phyloP scores from a whole-genome alignment of 2,797 vertebrate genomes.

The Gadopsis bispinosus region DNA sequence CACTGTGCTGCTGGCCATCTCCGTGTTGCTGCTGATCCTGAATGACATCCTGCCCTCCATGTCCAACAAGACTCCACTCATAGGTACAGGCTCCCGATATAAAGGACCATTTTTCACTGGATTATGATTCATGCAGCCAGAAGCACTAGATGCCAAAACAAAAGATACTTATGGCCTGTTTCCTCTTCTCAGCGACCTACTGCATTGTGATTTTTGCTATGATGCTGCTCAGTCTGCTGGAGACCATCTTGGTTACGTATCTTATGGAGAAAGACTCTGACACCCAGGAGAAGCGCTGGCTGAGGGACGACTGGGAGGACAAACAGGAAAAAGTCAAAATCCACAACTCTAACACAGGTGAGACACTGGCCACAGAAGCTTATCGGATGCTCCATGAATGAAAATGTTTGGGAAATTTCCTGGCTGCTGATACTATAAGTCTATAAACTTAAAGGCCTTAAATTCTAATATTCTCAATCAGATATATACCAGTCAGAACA shows the following conservation, averaged over 20 bases:
- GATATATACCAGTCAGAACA: neutral
- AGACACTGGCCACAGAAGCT: neutral
- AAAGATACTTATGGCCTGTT: neutral
- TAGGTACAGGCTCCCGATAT: constrained; percentile 75
- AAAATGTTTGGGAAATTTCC: neutral
- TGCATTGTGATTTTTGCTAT: constrained; percentile 86
- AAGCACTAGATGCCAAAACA: neutral
- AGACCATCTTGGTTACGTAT: constrained; percentile 83
- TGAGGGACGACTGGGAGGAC: neutral
- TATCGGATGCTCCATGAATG: neutral
- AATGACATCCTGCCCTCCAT: constrained; percentile 88
- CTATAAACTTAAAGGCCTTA: neutral
- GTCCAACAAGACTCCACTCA: constrained; percentile 84
- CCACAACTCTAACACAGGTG: constrained; percentile 31
- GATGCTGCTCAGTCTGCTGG: constrained; percentile 86
- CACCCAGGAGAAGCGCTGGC: neutral
- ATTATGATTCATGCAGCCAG: neutral
- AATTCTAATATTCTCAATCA: too few relatives aligned
- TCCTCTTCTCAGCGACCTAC: constrained; percentile 79
- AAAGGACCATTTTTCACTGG: neutral
- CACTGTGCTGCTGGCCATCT: constrained; percentile 87
- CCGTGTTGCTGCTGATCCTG: constrained; percentile 88
- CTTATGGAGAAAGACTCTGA: constrained; percentile 69
- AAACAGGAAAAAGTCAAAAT: constrained; percentile 5
- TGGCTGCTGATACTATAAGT: neutral